Conservation (phyloP, 2,113 vertebrate species). For the Drymodes brunneopygia region DNA sequence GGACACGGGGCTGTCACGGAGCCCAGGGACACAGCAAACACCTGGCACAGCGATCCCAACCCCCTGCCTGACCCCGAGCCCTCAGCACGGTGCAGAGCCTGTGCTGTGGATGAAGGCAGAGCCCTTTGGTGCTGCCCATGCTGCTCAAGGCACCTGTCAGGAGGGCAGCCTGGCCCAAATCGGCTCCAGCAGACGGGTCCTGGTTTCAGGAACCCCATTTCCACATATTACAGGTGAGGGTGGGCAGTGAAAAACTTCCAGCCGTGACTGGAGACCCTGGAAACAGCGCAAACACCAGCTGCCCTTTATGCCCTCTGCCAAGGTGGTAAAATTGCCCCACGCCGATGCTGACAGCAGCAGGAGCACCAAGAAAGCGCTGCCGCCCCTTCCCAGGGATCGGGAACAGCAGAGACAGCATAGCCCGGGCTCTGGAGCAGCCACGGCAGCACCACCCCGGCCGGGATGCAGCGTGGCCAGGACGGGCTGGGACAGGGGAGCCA, state of each 20-base stretch:
- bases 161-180: not conserved
- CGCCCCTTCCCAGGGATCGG: rapidly evolving
- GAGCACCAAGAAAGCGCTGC: not conserved
- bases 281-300: not conserved
- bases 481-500: not conserved
- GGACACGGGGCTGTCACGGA: rapidly evolving
- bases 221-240: not conserved
- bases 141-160: not conserved
- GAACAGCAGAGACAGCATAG: rapidly evolving
- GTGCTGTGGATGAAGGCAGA: not conserved
- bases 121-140: not conserved
- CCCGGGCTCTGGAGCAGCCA: rapidly evolving
- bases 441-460: not conserved
- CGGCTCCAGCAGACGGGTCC: not conserved
- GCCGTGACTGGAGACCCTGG: not conserved
- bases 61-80: not conserved
- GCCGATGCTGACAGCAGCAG: not conserved
- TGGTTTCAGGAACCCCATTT: not conserved
- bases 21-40: not conserved
- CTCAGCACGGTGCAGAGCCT: rapidly evolving
- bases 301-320: not conserved
- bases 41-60: rapidly evolving
- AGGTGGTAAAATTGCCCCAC: not conserved
- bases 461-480: not conserved
- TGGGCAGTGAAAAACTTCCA: not conserved